Evolutionary conservation across 2,888 invertebrate species (phyloP).

Genomic region (Eilema caniola): DNA sequence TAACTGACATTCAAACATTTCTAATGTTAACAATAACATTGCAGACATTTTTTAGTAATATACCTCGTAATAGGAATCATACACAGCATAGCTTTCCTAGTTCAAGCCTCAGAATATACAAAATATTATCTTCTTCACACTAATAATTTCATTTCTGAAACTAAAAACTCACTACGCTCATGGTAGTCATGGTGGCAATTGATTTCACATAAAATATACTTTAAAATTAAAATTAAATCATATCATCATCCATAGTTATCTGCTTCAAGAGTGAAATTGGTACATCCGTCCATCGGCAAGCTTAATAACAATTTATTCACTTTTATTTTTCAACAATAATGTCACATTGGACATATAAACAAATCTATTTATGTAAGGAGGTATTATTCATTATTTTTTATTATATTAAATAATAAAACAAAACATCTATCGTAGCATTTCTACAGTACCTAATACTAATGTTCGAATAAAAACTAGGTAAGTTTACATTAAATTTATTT

Average conservation of each 20-base stretch:
- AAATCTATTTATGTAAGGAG: conserved; percentile 1
- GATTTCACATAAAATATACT: background rate
- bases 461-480: background rate
- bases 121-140: no score
- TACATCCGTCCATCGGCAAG: background rate
- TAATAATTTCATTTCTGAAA: no score
- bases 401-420: conserved; percentile 3
- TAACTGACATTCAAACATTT: conserved; percentile 12
- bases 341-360: conserved; percentile 12
- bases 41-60: background rate
- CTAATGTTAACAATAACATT: conserved; percentile 4
- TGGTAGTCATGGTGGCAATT: background rate
- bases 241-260: no score
- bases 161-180: no score
- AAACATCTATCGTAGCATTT: background rate
- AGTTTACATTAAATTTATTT: background rate
- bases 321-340: conserved; percentile 18
- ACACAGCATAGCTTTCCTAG: background rate
- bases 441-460: background rate
- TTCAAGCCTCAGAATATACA: background rate
- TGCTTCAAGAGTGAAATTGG: background rate
- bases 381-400: background rate
- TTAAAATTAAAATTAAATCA: no score
- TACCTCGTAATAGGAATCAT: background rate
- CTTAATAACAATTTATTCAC: conserved; percentile 11